phyloP scores from a whole-genome alignment of 37 sponge, comb jelly and placozoan species.

The Haliclona indistincta region DNA sequence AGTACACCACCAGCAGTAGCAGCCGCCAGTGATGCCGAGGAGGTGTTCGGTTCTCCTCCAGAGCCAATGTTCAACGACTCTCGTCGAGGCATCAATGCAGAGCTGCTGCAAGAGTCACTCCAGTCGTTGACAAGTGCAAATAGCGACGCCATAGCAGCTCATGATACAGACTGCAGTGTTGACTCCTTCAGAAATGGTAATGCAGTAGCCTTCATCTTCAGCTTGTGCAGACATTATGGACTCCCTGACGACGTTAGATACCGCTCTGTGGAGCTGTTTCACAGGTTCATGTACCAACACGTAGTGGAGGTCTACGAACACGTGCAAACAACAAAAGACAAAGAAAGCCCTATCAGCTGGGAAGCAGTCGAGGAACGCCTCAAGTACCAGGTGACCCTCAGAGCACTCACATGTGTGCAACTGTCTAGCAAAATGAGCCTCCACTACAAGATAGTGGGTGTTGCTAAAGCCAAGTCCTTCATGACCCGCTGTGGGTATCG shows the following conservation, averaged over 20 bases:
- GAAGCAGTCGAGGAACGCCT: slow-evolving; percentile 70
- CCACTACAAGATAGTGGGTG: slow-evolving; percentile 70
- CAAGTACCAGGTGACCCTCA: slow-evolving; percentile 73
- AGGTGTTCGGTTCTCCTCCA: slow-evolving; percentile 64
- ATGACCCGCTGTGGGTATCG: slow-evolving; percentile 68
- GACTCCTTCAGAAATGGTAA: slow-evolving; percentile 27
- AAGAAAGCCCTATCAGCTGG: slow-evolving; percentile 64
- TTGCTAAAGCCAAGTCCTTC: slow-evolving; percentile 33
- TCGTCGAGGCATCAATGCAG: slow-evolving; percentile 15
- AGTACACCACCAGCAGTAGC: no score
- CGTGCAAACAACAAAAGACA: slow-evolving; percentile 30
- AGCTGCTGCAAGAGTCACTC: slow-evolving; percentile 50
- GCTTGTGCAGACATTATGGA: slow-evolving; percentile 47
- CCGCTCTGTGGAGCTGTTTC: slow-evolving; percentile 75
- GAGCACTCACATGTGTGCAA: slow-evolving; percentile 82
- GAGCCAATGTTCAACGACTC: slow-evolving; percentile 69
- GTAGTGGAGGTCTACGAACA: slow-evolving; percentile 69
- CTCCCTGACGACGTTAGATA: slow-evolving; percentile 65
- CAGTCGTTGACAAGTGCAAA: slow-evolving; percentile 24
- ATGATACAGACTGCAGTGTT: not conserved
- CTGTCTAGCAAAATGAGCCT: slow-evolving; percentile 85
- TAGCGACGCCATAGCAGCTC: slow-evolving; percentile 17
- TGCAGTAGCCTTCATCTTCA: slow-evolving; percentile 60
- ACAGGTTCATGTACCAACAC: slow-evolving; percentile 71
- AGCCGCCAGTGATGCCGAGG: no score